Evolutionary conservation across 1,140 invertebrate species (phyloP), one percentile per base, ranked within the genome.

Genomic region (Popillia japonica): DNA sequence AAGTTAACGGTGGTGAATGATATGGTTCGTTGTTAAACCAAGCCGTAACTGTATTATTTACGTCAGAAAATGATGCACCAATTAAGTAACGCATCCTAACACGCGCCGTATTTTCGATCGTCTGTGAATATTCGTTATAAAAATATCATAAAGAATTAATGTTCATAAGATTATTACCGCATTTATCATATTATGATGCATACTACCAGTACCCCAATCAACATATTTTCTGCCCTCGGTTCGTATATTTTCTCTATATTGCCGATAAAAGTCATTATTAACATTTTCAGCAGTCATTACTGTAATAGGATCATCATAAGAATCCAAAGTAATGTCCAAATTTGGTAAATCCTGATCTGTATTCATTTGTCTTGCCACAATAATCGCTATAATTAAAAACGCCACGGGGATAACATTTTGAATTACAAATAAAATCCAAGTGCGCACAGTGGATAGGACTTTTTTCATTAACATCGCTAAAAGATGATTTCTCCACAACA

Each of bases 21-120:
- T 78, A 81, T 4, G 79, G 78, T 8, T 79, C 77, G 44, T 75
- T 75, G 76, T 81, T 81, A 72, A 81, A 81, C 78, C 80, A 81
- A 44, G 80, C 78, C 11, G 72, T 77, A 9, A 68, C 72, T 3
- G 20, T 44, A 41, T 61, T 80, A 7, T 79, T 48, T 17, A 76
- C 40, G 7, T 40, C 20, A 11, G 41, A 40, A 76, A 81, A 81
- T 17, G 80, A 77, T 41, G 79, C 77, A 20, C 77, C 80, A 20
- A 78, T 74, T 20, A 81, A 80, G n/a, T 81, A 81, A 40, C 44
- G 64, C n/a, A 40, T 40, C 78, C 75, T 79, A 27, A 81, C 79
- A 68, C 34, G 17, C 6, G 42, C 34, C 6, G 75, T 74, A 4
- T 77, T 68, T 14, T 79, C 42, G 48, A 40, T 77, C 1, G 80